These are phyloP conservation scores for Caenorhabditis macrosperma DNA, from an alignment of 2,888 invertebrate genomes.

Conservation along the genomic window DNA sequence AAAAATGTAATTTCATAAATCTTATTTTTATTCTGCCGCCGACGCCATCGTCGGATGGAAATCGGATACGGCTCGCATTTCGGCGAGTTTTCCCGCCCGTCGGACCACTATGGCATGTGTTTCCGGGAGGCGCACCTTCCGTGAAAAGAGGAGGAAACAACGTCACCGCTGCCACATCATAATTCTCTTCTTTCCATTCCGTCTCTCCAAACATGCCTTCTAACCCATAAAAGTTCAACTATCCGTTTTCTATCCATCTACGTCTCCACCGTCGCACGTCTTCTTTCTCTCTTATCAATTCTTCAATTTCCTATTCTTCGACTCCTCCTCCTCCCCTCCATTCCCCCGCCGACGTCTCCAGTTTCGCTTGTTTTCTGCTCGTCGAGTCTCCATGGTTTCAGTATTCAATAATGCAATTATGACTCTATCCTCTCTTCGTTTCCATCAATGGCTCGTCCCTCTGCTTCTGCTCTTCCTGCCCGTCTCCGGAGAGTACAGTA, in stretches of 20 bases:
- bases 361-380: slow-evolving; percentile 2
- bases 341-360: background rate
- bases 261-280: slow-evolving; percentile 4
- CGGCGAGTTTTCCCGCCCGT: slow-evolving; percentile 6
- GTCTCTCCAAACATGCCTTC: too few relatives aligned
- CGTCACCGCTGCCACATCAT: slow-evolving; percentile 3
- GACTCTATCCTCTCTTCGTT: slow-evolving; percentile 13
- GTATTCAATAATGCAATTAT: slow-evolving; percentile 41
- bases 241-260: slow-evolving; percentile 1
- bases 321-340: background rate
- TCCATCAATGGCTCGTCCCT: slow-evolving; percentile 10
- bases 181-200: slow-evolving; percentile 3
- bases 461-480: slow-evolving; percentile 24
- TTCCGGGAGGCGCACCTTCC: slow-evolving; percentile 15
- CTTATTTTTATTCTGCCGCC: background rate
- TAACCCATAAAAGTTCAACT: slow-evolving; percentile 20
- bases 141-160: too few relatives aligned
- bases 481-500: slow-evolving; percentile 45
- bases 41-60: slow-evolving; percentile 1
- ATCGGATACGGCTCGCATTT: slow-evolving; percentile 55
- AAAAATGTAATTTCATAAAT: slow-evolving; percentile 27
- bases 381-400: slow-evolving; percentile 19
- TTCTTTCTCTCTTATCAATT: slow-evolving; percentile 25
- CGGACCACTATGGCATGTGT: background rate
- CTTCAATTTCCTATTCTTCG: slow-evolving; percentile 13